A percentile compares a stretch with the other conserved stretches of the same genome.
Conservation (phyloP, 2,113 vertebrate genomes). For the Sorex fumeus region DNA sequence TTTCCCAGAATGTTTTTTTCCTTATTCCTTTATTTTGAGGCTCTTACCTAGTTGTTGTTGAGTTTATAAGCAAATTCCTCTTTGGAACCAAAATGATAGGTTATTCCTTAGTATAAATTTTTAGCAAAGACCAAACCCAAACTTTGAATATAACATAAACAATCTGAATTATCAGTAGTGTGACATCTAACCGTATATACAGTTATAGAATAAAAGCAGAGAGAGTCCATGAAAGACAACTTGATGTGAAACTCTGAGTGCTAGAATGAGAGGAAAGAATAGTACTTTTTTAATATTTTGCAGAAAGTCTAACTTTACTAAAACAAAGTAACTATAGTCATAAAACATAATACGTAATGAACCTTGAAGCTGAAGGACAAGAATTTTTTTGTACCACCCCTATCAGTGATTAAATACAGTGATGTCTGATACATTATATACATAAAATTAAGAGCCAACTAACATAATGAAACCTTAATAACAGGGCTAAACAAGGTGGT, state of each 20-base stretch:
- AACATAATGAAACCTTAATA: slow-evolving; percentile 63
- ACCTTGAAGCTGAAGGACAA: slow-evolving; percentile 61
- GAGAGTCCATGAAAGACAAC: slow-evolving; percentile 65
- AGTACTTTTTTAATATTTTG: slow-evolving; percentile 39
- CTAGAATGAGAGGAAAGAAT: background rate
- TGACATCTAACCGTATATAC: slow-evolving; percentile 58
- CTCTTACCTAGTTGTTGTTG: background rate
- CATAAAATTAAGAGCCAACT: slow-evolving; percentile 44
- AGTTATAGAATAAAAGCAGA: slow-evolving; percentile 80
- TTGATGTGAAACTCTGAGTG: slow-evolving; percentile 53
- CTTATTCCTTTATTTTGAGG: background rate
- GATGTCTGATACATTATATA: background rate
- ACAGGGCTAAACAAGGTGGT: slow-evolving; percentile 63
- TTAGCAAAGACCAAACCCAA: slow-evolving; percentile 47
- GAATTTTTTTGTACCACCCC: background rate
- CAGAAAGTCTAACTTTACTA: slow-evolving; percentile 42
- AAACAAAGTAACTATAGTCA: slow-evolving; percentile 25
- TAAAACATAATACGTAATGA: slow-evolving; percentile 9
- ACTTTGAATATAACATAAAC: slow-evolving; percentile 48
- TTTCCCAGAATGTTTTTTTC: background rate
- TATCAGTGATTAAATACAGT: no score
- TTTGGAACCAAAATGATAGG: slow-evolving; percentile 32
- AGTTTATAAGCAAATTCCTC: background rate
- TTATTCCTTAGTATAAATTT: slow-evolving; percentile 48
- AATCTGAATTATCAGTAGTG: slow-evolving; percentile 62